Evolutionary conservation across 2,113 vertebrate genomes (phyloP).

Genomic region (Peromyscus maniculatus): DNA sequence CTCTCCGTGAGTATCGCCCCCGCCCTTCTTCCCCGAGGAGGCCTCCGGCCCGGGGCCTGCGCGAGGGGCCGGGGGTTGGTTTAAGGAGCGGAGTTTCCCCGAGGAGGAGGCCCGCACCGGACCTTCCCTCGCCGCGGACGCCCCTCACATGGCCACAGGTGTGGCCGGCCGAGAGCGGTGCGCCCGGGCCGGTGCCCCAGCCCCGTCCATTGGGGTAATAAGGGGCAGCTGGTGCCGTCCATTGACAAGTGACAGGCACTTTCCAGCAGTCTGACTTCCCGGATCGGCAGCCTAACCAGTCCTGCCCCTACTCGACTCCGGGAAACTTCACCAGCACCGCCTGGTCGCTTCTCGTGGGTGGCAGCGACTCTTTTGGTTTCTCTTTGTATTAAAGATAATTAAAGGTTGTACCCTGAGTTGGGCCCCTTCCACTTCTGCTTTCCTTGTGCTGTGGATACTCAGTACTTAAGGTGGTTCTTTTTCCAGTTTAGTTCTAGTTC

Average conservation of each 20-base stretch:
- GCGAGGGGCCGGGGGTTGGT: constrained; percentile 54
- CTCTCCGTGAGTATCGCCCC: constrained; percentile 68
- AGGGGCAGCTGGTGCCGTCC: constrained; percentile 78
- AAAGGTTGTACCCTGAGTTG: not conserved
- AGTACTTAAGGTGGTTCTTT: not conserved
- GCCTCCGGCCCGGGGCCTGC: constrained; percentile 59
- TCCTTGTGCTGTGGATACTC: not conserved
- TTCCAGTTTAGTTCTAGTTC: constrained; percentile 24
- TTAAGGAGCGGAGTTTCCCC: not conserved
- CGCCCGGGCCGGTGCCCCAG: not conserved
- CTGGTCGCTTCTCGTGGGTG: not conserved
- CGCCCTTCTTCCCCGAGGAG: constrained; percentile 67
- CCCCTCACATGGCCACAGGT: constrained; percentile 76
- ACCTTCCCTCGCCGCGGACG: constrained; percentile 47
- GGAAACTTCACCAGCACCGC: constrained; percentile 60
- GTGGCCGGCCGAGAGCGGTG: constrained; percentile 56
- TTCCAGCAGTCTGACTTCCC: constrained; percentile 18
- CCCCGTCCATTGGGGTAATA: not conserved
- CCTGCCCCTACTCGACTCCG: not conserved
- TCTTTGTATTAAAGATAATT: constrained; percentile 56
- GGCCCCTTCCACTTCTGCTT: constrained; percentile 32
- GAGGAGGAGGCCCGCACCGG: constrained; percentile 1
- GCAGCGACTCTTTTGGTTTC: constrained; percentile 57
- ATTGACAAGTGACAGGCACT: constrained; percentile 74
- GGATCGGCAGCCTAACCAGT: not conserved